Base-by-base conservation (phyloP, 2,888 invertebrate species). In the Xestia sexstrigata region DNA sequence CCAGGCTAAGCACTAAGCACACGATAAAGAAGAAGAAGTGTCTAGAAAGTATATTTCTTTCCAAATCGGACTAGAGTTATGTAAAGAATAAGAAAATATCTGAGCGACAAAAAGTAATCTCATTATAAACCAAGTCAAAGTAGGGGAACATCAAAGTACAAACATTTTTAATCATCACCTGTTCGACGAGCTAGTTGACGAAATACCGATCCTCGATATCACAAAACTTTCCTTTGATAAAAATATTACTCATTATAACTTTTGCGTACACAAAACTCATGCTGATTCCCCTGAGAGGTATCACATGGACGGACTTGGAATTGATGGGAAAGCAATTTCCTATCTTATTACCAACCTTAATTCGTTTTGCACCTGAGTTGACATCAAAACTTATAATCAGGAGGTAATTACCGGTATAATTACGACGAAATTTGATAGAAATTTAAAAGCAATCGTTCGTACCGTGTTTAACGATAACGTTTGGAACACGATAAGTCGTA, bases 331-430 rank as follows among this genome's bases (percentile, higher is more conserved):
- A 89, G 91, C 92, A 93, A 93, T 92, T 92, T 91, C 87, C 89
- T 87, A 87, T 78, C 84, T 85, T 88, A 92, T 92, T 92, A 92
- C 88, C 74, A 84, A 76, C 82, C 90, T 89, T 90, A 91, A 90
- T 92, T 93, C 88, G 92, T 93, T 94, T 93, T 91, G 89, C 93
- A 93, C 93, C 91, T 93, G 92, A 91, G 85, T 87, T 87, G 90
- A 91, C 91, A 92, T 92, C 90, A 92, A 91, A 93, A 93, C 92
- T 92, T 92, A 90, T 93, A 93, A 94, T 93, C 90, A 91, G 85
- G 82, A 86, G 86, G 86, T 90, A 90, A 93, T 92, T 93, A 93
- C 87, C 82, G 79, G 79, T 87, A 84, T 90, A 92, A 91, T 92
- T 90, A 89, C 79, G 83, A 85, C 79, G 69, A 78, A 85, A 84